These are phyloP conservation scores for Metopia argyrocephala DNA, from an alignment of 2,888 invertebrate genomes.

Conservation along the genomic window DNA sequence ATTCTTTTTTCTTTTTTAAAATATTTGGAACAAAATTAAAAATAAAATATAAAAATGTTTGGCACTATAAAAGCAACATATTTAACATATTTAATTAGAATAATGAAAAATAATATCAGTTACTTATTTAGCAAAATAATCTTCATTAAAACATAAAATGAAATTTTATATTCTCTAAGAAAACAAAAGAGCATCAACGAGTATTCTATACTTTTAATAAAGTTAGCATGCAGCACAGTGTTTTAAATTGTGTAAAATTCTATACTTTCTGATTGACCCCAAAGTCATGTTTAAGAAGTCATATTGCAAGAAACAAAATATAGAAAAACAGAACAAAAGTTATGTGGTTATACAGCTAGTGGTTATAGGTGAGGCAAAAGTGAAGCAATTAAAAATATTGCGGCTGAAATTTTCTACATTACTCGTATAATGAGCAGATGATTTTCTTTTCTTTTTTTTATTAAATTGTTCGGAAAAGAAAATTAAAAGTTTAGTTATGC, in stretches of 20 bases:
- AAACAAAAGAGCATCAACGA: slow-evolving; percentile 35
- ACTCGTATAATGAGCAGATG: no score
- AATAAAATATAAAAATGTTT: no score
- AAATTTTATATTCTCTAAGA: slow-evolving; percentile 22
- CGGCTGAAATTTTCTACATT: background rate
- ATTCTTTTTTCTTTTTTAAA: slow-evolving; percentile 9
- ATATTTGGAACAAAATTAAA: slow-evolving; percentile 12
- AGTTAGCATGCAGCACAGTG: background rate
- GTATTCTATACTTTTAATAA: background rate
- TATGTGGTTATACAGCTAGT: no score
- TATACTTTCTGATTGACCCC: slow-evolving; percentile 18
- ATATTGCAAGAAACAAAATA: background rate
- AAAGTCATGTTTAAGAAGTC: background rate
- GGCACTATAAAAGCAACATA: no score
- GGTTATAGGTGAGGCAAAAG: background rate
- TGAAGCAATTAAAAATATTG: background rate
- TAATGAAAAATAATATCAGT: background rate
- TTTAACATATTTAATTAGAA: background rate
- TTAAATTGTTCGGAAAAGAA: no score
- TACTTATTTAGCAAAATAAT: background rate
- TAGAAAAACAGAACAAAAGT: no score
- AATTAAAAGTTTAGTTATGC: no score
- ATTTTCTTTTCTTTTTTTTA: no score
- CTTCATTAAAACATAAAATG: slow-evolving; percentile 20
- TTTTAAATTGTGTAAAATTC: background rate